Conservation (phyloP, 30 jellyfish, hydroid and myxozoan genomes). For the Turritopsis rubra region DNA sequence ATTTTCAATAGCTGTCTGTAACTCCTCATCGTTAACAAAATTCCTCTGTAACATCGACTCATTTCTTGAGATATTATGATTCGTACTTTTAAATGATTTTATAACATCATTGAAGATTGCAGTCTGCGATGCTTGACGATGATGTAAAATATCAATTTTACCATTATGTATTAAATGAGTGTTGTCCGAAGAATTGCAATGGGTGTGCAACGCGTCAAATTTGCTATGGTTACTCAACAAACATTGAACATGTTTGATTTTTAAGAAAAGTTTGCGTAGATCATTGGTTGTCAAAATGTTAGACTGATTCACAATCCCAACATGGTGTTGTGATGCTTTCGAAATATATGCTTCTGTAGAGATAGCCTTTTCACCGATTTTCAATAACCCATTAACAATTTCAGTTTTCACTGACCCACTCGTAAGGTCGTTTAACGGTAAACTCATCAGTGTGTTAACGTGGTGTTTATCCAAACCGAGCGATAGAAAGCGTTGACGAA, state of each 20-base stretch:
- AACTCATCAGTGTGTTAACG: background rate
- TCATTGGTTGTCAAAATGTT: background rate
- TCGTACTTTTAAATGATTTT: too few relatives aligned
- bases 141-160: too few relatives aligned
- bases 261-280: background rate
- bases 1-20: background rate
- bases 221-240: background rate
- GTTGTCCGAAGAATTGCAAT: too few relatives aligned
- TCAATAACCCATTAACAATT: constrained; percentile 1
- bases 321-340: too few relatives aligned
- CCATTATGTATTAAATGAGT: too few relatives aligned
- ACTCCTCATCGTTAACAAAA: background rate
- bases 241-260: background rate
- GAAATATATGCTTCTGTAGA: background rate
- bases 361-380: constrained; percentile 7
- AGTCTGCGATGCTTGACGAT: too few relatives aligned
- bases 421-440: background rate
- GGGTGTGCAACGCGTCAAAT: background rate
- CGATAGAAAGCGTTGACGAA: constrained; percentile 6
- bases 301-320: background rate
- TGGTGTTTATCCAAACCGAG: background rate
- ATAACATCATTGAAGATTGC: background rate
- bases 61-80: too few relatives aligned
- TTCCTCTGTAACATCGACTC: too few relatives aligned
- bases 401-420: background rate